Evolutionary conservation across 2,797 vertebrate species (phyloP).

Genomic region (Hoplostethus atlanticus): DNA sequence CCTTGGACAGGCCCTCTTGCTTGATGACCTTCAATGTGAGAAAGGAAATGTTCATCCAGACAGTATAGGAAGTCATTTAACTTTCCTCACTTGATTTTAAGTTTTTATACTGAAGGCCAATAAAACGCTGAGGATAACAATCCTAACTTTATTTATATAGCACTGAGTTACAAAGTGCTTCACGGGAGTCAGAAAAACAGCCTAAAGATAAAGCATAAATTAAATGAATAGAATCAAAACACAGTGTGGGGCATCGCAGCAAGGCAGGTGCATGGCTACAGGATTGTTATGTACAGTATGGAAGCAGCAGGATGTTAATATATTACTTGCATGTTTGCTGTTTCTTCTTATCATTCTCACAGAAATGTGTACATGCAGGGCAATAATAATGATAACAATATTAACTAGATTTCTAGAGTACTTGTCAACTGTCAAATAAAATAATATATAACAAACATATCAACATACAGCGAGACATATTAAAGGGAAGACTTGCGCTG

Average conservation of each 20-base stretch:
- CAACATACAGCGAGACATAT: not conserved
- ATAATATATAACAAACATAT: not conserved
- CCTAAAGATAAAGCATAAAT: too few relatives aligned
- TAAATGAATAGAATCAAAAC: too few relatives aligned
- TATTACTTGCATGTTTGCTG: not conserved
- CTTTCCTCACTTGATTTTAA: not conserved
- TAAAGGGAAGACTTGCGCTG: not conserved
- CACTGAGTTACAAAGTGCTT: too few relatives aligned
- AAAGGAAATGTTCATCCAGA: conserved; percentile 14
- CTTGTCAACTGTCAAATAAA: not conserved
- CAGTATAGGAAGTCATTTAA: not conserved
- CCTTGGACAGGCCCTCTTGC: conserved; percentile 90
- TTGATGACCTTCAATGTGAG: conserved; percentile 88
- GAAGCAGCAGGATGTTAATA: too few relatives aligned
- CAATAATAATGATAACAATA: not conserved
- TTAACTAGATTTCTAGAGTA: not conserved
- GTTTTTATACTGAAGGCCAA: not conserved
- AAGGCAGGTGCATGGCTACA: too few relatives aligned
- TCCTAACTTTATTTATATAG: too few relatives aligned
- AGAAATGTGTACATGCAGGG: not conserved
- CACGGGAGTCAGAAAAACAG: too few relatives aligned
- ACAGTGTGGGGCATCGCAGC: too few relatives aligned
- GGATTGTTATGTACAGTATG: too few relatives aligned
- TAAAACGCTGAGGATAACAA: not conserved
- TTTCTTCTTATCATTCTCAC: not conserved